These are phyloP conservation scores for Acanthisitta chloris DNA, from an alignment of 2,113 vertebrate species.

Conservation along the genomic window DNA sequence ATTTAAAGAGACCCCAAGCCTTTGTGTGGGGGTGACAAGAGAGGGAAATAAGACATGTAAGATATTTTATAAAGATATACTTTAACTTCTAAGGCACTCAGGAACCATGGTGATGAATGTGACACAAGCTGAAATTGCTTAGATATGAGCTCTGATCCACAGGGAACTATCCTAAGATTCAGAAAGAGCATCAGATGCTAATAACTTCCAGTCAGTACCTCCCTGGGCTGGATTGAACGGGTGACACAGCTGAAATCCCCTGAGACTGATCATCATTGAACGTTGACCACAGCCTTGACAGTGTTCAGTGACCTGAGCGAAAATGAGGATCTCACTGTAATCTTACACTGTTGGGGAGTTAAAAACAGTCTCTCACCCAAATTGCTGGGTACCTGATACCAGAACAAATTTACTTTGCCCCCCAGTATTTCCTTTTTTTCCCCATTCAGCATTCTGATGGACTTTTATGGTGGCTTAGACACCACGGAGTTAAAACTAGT, in stretches of 20 bases:
- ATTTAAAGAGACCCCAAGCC: conserved; percentile 1
- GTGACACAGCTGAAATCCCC: not conserved
- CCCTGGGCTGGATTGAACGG: not conserved
- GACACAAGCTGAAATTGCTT: conserved; percentile 44
- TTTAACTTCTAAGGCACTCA: conserved; percentile 47
- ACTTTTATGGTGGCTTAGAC: not conserved
- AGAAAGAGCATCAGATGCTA: not conserved
- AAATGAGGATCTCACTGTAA: not conserved
- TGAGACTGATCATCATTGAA: not conserved
- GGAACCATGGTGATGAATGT: conserved; percentile 63
- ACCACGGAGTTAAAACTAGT: not conserved
- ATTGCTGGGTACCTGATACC: not conserved
- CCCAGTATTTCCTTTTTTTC: not conserved
- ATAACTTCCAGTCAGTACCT: not conserved
- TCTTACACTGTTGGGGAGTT: not conserved
- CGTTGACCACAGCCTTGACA: not conserved
- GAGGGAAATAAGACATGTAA: not conserved
- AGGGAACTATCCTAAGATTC: conserved; percentile 20
- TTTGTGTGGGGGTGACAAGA: not conserved
- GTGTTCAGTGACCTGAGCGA: accelerated
- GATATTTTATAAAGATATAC: conserved; percentile 28
- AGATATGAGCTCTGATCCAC: conserved; percentile 35
- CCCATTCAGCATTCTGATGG: not conserved
- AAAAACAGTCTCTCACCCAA: not conserved
- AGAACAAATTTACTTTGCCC: not conserved